phyloP scores from a whole-genome alignment of 2,888 invertebrate genomes.

The Epinotia bilunana region DNA sequence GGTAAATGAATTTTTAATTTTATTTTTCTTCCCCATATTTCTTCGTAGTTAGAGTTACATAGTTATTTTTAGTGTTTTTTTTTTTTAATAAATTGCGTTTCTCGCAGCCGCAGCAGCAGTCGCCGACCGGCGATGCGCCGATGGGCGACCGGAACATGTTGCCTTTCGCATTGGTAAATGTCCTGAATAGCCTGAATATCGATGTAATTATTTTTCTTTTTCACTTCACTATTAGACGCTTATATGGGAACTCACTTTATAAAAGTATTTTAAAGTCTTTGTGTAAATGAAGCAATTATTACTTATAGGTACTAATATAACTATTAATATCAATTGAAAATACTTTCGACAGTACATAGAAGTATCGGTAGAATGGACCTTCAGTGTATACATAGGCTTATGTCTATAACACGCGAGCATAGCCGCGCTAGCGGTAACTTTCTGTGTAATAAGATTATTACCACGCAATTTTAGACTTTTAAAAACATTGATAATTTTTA shows the following conservation, averaged over 20 bases:
- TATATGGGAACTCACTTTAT: slow-evolving; percentile 59
- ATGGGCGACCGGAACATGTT: slow-evolving; percentile 78
- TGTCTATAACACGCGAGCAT: too few relatives aligned
- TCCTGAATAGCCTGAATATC: slow-evolving; percentile 82
- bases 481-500: too few relatives aligned
- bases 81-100: slow-evolving; percentile 40
- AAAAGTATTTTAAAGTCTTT: not conserved
- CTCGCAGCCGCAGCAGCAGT: slow-evolving; percentile 76
- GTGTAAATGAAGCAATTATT: not conserved
- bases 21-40: not conserved
- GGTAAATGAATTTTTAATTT: too few relatives aligned
- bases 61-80: slow-evolving; percentile 39
- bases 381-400: too few relatives aligned
- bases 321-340: not conserved
- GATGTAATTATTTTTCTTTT: slow-evolving; percentile 78
- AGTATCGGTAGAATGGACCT: too few relatives aligned
- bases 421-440: too few relatives aligned
- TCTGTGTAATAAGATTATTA: too few relatives aligned
- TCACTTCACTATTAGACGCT: slow-evolving; percentile 53
- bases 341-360: not conserved
- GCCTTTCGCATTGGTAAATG: slow-evolving; percentile 83
- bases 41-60: not conserved
- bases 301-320: not conserved
- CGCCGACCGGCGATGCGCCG: slow-evolving; percentile 74
- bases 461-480: too few relatives aligned